Evolutionary conservation across 1,140 invertebrate species (phyloP).

Genomic region (Eriocheir sinensis): DNA sequence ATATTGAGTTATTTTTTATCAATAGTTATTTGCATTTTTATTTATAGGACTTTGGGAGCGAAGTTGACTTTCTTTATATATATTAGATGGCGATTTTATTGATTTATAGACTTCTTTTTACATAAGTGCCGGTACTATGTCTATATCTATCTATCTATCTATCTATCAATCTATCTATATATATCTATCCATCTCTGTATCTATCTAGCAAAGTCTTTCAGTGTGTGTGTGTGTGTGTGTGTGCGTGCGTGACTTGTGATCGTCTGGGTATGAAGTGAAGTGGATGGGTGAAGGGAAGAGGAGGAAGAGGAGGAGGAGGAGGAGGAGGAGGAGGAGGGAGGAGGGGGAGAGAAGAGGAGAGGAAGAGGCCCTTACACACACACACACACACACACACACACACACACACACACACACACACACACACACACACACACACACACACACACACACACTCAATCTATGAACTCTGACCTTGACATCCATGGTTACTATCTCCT

Average conservation of each 20-base stretch:
- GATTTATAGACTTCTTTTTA: no score
- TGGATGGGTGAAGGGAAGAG: not conserved
- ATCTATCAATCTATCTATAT: no score
- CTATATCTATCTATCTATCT: no score
- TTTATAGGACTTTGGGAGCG: no score
- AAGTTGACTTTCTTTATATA: no score
- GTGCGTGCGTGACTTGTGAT: not conserved
- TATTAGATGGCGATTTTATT: no score
- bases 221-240: not conserved
- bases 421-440: no score
- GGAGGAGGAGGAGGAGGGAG: not conserved
- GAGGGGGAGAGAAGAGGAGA: not conserved
- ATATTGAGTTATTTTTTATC: no score
- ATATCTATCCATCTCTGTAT: no score
- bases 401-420: not conserved
- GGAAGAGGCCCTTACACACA: not conserved
- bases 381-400: slow-evolving; percentile 21
- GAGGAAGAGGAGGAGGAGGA: not conserved
- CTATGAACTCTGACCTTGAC: slow-evolving; percentile 13
- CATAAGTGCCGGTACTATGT: no score
- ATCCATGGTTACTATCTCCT: not conserved
- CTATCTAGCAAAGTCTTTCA: not conserved
- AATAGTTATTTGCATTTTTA: no score
- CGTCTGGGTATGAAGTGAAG: not conserved
- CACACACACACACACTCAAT: not conserved